phyloP scores from a whole-genome alignment of 2,113 vertebrate genomes.

The Eptatretus burgeri region DNA sequence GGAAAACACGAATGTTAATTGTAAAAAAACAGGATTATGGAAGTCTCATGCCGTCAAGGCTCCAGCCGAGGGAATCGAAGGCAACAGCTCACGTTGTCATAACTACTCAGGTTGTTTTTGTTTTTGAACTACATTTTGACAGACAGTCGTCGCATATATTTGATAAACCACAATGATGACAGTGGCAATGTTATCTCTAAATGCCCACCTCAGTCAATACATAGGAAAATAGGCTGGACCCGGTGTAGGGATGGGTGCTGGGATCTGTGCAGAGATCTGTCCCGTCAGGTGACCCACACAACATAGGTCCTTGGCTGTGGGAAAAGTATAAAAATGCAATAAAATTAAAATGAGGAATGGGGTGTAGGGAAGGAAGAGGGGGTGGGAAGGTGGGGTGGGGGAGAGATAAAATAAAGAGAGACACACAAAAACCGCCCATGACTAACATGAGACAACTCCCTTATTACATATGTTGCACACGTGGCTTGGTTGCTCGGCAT shows the following conservation, averaged over 20 bases:
- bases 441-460: slow-evolving; percentile 20
- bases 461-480: slow-evolving; percentile 98
- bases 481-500: slow-evolving; percentile 88
- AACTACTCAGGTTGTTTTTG: too few species aligned
- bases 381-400: neutral
- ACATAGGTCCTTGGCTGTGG: neutral
- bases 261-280: neutral
- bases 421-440: neutral
- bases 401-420: neutral
- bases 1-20: too few species aligned
- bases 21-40: too few species aligned
- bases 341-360: neutral
- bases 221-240: neutral
- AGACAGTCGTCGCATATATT: too few species aligned
- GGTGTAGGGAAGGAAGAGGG: neutral
- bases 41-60: too few species aligned
- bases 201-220: neutral
- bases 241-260: slow-evolving; percentile 1
- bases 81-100: too few species aligned
- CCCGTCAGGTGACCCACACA: neutral
- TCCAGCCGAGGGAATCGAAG: too few species aligned
- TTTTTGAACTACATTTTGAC: too few species aligned
- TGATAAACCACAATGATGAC: too few species aligned
- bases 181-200: too few species aligned
- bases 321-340: neutral